phyloP scores from a whole-genome alignment of 2,888 invertebrate species.

The Herminia tarsipennalis region DNA sequence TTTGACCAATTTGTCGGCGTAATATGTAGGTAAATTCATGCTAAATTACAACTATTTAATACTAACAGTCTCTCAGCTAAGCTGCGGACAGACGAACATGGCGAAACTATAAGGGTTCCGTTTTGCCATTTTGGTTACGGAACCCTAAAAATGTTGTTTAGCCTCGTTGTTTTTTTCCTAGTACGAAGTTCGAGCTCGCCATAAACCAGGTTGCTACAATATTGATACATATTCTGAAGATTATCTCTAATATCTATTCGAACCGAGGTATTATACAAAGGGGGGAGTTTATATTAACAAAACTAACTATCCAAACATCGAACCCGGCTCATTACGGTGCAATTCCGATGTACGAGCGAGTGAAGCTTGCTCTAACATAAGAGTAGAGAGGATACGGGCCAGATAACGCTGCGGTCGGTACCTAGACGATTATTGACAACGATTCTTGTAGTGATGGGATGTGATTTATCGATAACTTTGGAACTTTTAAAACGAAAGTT shows the following conservation, averaged over 20 bases:
- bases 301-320: neutral
- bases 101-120: too few relatives aligned
- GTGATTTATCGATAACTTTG: conserved; percentile 7
- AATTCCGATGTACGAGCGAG: conserved; percentile 14
- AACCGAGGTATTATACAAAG: too few relatives aligned
- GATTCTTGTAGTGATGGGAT: conserved; percentile 52
- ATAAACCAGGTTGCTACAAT: too few relatives aligned
- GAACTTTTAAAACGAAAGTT: neutral
- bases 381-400: conserved; percentile 33
- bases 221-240: too few relatives aligned
- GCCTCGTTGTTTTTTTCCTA: too few relatives aligned
- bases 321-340: conserved; percentile 3
- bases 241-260: too few relatives aligned
- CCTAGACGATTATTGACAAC: conserved; percentile 67
- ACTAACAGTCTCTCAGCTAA: too few relatives aligned
- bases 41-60: too few relatives aligned
- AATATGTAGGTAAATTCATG: too few relatives aligned
- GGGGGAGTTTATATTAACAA: neutral
- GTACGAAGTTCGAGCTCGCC: too few relatives aligned
- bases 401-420: conserved; percentile 56
- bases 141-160: neutral
- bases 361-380: conserved; percentile 26
- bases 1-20: too few relatives aligned
- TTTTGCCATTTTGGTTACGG: neutral
- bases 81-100: too few relatives aligned